Evolutionary conservation across 2,888 invertebrate genomes (phyloP), one percentile per base, ranked within the genome.

Genomic region (Harpalus rufipes): DNA sequence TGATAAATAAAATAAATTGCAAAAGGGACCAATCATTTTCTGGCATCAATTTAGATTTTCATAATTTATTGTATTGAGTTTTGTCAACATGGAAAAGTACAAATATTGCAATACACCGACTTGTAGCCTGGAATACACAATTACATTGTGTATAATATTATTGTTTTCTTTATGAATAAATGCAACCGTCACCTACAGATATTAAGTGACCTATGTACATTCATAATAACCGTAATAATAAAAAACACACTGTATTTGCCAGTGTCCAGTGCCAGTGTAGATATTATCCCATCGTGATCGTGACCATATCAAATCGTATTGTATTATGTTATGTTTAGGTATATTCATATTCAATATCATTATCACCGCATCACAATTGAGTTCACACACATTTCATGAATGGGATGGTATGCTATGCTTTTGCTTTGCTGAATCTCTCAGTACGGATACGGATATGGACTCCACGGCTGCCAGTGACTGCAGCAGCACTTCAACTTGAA

Each of bases 81-180:
- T 90, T 92, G 91, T 92, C 92, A 92, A 93, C 92, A 92, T 92
- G 92, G 92, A 93, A 93, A 93, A 93, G 93, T 93, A 93, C 92
- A 93, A 93, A 93, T 92, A 93, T 92, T 92, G 92, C 92, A 92
- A 92, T 92, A 92, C 92, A 92, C 91, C 90, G 90, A 91, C 91
- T 90, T 90, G 90, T 91, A 91, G 91, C 90, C 90, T 90, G 91
- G 90, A 90, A 90, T 90, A 90, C 90, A 90, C 90, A 90, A 91
- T 90, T 89, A 89, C 89, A 90, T 90, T 90, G 89, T 90, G 90
- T 90, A 87, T 88, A 88, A 88, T 87, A 86, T 87, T 85, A 81
- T 82, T 81, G 72, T 72, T 65, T 68, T 85, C 79, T 80, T 79
- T 79, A 85, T 85, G 79, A 85, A 86, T 85, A 68, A 86, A 82